Evolutionary conservation across 2,888 invertebrate species (phyloP).

Genomic region (Imbricaverruca yamaguchii): DNA sequence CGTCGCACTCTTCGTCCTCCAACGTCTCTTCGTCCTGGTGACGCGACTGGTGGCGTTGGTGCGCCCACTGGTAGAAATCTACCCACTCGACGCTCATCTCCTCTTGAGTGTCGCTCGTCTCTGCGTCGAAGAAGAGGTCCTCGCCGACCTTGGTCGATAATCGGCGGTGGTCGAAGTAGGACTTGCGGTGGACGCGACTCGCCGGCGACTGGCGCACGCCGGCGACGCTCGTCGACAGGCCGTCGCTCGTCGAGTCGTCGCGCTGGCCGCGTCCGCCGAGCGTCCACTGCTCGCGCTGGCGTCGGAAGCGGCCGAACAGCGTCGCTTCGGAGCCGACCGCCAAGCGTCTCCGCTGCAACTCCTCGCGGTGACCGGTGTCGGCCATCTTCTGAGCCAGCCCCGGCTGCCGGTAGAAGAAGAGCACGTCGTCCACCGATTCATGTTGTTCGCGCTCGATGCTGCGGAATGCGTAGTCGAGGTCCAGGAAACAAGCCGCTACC

Average conservation of each 20-base stretch:
- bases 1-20: neutral
- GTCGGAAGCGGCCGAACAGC: neutral
- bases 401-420: conserved; percentile 19
- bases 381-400: neutral
- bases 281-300: neutral
- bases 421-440: neutral
- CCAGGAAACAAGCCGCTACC: neutral
- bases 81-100: neutral
- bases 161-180: neutral
- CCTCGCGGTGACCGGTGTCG: neutral
- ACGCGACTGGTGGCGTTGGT: neutral
- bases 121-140: conserved; percentile 12
- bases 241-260: neutral
- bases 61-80: conserved; percentile 10
- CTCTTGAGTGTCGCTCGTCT: neutral
- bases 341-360: neutral
- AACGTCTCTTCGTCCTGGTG: neutral
- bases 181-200: no score
- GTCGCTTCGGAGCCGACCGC: neutral
- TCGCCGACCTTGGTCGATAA: neutral
- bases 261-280: neutral
- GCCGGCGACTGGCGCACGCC: no score
- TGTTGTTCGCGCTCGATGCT: conserved; percentile 7
- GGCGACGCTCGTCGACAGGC: neutral
- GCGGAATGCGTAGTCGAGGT: neutral